phyloP scores from a whole-genome alignment of 2,113 vertebrate genomes.

The Menura novaehollandiae region DNA sequence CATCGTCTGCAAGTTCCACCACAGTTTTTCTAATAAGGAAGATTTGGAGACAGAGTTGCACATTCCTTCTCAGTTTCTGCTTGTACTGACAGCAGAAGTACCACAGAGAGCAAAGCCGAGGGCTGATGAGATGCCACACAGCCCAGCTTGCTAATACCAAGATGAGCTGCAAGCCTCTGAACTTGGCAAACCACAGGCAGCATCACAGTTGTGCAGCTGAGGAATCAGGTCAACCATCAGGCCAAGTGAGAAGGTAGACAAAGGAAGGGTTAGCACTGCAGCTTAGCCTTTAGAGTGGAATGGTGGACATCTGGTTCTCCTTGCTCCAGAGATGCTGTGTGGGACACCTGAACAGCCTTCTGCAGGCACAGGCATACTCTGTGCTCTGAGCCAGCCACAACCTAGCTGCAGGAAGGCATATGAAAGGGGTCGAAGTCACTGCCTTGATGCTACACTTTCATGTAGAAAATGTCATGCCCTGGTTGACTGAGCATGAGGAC shows the following conservation, averaged over 20 bases:
- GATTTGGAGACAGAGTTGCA: neutral
- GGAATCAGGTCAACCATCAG: neutral
- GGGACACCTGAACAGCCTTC: neutral
- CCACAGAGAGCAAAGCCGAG: neutral
- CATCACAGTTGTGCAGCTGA: neutral
- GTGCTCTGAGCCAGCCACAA: neutral
- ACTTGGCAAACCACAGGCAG: neutral
- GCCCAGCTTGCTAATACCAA: neutral
- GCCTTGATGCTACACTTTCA: neutral
- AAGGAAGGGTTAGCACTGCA: neutral
- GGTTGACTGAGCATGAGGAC: neutral
- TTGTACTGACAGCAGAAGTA: neutral
- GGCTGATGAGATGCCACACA: accelerated
- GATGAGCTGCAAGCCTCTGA: neutral
- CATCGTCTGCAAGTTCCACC: neutral
- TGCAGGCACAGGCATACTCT: neutral
- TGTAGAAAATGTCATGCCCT: too few relatives aligned
- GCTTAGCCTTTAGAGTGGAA: neutral
- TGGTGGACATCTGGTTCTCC: neutral
- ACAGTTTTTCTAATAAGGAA: neutral
- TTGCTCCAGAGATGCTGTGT: neutral
- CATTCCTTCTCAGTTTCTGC: neutral
- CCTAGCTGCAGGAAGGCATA: neutral
- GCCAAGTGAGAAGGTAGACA: neutral
- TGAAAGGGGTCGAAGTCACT: accelerated